Evolutionary conservation across 2,888 invertebrate species (phyloP), one percentile per base, ranked within the genome.

Genomic region (Dorcus hopei): DNA sequence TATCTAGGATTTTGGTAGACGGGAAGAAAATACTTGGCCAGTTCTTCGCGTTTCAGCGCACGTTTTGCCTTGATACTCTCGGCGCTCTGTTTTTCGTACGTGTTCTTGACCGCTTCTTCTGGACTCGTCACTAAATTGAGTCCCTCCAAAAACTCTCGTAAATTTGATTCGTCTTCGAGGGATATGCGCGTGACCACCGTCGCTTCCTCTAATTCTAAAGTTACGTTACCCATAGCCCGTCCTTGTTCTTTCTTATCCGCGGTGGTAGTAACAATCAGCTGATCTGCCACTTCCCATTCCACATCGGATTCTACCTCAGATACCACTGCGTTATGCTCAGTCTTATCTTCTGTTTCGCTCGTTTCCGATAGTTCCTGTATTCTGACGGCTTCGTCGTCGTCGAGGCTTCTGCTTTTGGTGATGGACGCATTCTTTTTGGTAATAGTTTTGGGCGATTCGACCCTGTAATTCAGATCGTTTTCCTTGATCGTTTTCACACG

Each of bases 261-360:
- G 19, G 33, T 9, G 9, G 42, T 42, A 14, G 42, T 42, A 14
- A 78, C 68, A 43, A 73, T 66, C 42, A 83, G 68, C 39, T 82
- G 80, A 51, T 79, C 77, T 1, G 80, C 77, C 64, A 79, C 79
- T 70, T 86, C 86, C 81, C 83, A 84, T 67, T 87, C 84, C 40
- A 82, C 75, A 64, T 87, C 87, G 0, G 85, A 83, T 57, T 86
- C 87, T 19, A 82, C 85, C 74, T 89, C 89, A 41, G 84, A 82
- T 9, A 90, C 80, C 26, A 87, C 73, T 9, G 84, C 80, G 67
- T 82, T 70, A 53, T 77, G 74, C 42, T 79, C 65, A 39, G 66
- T 66, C 58, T 69, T 66, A 65, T 70, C 69, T 59, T 75, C 74
- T 19, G 59, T 65, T 59, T 74, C 74, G 57, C 70, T 72, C 1